These are phyloP conservation scores for Falco biarmicus DNA, from an alignment of 2,797 vertebrate species.

Conservation along the genomic window DNA sequence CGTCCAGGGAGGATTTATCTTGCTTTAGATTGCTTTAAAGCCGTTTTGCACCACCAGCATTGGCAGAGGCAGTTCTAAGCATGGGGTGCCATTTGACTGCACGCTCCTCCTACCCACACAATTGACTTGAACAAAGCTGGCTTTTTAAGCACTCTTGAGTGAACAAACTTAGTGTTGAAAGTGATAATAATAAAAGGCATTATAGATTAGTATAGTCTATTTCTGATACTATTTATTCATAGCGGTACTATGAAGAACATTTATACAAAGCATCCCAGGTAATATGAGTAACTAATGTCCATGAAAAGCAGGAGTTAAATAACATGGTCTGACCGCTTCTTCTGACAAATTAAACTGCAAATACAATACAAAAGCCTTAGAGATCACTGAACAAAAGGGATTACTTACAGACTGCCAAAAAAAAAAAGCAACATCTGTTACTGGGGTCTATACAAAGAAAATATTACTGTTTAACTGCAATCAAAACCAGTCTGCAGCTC, in stretches of 20 bases:
- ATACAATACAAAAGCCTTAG: not conserved
- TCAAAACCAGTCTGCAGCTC: slow-evolving; percentile 26
- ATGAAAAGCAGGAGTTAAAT: slow-evolving; percentile 11
- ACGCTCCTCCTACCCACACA: not conserved
- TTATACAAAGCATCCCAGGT: not conserved
- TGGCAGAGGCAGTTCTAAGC: not conserved
- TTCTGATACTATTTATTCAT: not conserved
- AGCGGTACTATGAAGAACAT: not conserved
- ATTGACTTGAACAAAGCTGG: not conserved
- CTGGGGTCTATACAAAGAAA: slow-evolving; percentile 1
- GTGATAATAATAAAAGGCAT: not conserved
- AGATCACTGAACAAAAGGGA: slow-evolving; percentile 22
- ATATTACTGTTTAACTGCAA: slow-evolving; percentile 7
- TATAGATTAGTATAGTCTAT: not conserved
- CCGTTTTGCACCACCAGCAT: not conserved
- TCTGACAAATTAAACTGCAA: slow-evolving; percentile 13
- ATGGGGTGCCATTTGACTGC: not conserved
- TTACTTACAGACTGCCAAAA: not conserved
- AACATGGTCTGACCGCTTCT: not conserved
- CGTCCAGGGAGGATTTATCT: no score
- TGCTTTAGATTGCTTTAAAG: not conserved
- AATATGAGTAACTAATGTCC: not conserved
- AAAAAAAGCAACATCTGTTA: slow-evolving; percentile 38
- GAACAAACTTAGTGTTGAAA: not conserved
- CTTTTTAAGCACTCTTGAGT: not conserved